Conservation (phyloP, 2,113 vertebrate species). For the Ictalurus punctatus region DNA sequence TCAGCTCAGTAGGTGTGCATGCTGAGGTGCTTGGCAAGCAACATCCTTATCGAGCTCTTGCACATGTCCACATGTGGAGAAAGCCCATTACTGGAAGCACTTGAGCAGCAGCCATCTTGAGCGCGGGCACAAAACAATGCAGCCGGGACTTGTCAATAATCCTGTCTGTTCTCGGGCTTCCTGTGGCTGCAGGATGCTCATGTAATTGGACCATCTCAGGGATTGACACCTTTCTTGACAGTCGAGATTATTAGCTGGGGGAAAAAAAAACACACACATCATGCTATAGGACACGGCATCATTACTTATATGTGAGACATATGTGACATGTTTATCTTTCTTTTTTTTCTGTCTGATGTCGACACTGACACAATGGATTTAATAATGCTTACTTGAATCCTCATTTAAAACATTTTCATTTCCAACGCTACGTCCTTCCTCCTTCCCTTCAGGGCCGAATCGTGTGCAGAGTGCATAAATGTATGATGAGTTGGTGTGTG, state of each 20-base stretch:
- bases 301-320: conserved; percentile 7
- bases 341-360: neutral
- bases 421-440: neutral
- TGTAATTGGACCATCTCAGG: conserved; percentile 29
- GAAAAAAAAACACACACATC: conserved; percentile 1
- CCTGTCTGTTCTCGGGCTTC: conserved; percentile 18
- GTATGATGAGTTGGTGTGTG: conserved; percentile 32
- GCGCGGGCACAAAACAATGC: conserved; percentile 47
- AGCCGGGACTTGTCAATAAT: conserved; percentile 26
- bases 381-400: conserved; percentile 31
- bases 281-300: neutral
- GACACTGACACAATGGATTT: conserved; percentile 16
- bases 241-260: conserved; percentile 20
- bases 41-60: conserved; percentile 65
- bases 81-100: conserved; percentile 68
- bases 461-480: conserved; percentile 32
- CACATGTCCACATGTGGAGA: conserved; percentile 59
- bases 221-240: conserved; percentile 33
- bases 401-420: conserved; percentile 2
- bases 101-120: conserved; percentile 63
- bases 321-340: conserved; percentile 23
- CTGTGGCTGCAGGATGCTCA: neutral
- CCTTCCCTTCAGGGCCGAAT: conserved; percentile 5
- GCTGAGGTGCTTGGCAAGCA: conserved; percentile 45
- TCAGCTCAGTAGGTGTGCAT: conserved; percentile 34